Percentiles rank a stretch among this genome's conserved stretches.
Evolutionary conservation across 2,888 invertebrate genomes (phyloP).

Genomic region (Alsophila aescularia): DNA sequence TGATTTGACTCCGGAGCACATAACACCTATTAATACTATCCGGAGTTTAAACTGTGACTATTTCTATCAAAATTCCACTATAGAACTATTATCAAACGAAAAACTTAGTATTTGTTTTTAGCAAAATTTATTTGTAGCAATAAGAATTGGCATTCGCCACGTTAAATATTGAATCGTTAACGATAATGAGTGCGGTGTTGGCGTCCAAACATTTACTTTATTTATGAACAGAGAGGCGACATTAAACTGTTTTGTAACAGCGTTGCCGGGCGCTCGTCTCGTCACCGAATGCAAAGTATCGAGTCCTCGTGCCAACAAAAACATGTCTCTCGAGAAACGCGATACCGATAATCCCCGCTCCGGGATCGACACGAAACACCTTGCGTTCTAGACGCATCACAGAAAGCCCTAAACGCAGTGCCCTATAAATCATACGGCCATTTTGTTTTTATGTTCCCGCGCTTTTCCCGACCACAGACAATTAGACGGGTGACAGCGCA

Average conservation of each 20-base stretch:
- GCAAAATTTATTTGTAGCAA: conserved; percentile 48
- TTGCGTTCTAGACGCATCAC: conserved; percentile 60
- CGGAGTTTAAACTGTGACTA: conserved; percentile 31
- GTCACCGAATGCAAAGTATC: conserved; percentile 11
- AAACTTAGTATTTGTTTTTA: conserved; percentile 50
- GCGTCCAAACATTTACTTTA: conserved; percentile 55
- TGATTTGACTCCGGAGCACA: too few species aligned
- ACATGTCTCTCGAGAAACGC: conserved; percentile 52
- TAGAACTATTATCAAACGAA: conserved; percentile 39
- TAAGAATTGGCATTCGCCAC: conserved; percentile 44
- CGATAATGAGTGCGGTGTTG: conserved; percentile 43
- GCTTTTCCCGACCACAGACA: conserved; percentile 73
- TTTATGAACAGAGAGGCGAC: conserved; percentile 39
- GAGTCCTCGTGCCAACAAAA: conserved; percentile 69
- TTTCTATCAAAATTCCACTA: conserved; percentile 34
- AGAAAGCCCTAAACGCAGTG: conserved; percentile 58
- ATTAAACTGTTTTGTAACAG: conserved; percentile 25
- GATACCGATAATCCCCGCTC: conserved; percentile 62
- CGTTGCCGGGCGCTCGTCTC: conserved; percentile 7
- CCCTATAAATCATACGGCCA: conserved; percentile 71
- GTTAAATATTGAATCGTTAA: conserved; percentile 58
- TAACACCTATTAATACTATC: conserved; percentile 31
- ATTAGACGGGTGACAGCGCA: conserved; percentile 67
- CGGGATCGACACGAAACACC: conserved; percentile 79
- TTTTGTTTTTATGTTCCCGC: conserved; percentile 69